These are phyloP conservation scores for Callopanchax toddi DNA, from an alignment of 2,113 vertebrate species.

Conservation along the genomic window DNA sequence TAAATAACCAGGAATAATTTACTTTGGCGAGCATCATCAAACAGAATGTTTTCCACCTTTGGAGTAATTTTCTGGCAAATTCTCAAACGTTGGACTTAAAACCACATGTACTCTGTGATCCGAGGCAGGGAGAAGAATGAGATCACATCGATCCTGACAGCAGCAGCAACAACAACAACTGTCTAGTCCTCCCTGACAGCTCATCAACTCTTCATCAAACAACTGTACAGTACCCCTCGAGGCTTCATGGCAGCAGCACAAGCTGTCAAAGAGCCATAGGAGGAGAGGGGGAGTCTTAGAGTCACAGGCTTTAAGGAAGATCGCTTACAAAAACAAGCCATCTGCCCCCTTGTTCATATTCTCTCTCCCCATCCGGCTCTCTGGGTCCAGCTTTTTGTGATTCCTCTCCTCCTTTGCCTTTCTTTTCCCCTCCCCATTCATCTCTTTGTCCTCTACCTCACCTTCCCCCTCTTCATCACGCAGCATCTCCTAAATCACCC, in stretches of 20 bases:
- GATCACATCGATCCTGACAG: constrained; percentile 43
- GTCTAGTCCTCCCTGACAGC: constrained; percentile 43
- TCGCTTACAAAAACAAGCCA: constrained; percentile 38
- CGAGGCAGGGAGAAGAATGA: constrained; percentile 16
- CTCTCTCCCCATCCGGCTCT: constrained; percentile 51
- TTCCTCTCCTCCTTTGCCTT: constrained; percentile 14
- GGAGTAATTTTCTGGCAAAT: constrained; percentile 12
- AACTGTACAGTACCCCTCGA: constrained; percentile 26
- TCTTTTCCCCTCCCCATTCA: constrained; percentile 1
- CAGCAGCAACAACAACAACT: constrained; percentile 22
- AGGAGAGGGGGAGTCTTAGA: constrained; percentile 24
- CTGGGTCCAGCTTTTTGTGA: constrained; percentile 12
- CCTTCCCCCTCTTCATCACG: constrained; percentile 23
- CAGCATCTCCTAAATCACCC: constrained; percentile 48
- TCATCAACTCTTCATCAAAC: constrained; percentile 55
- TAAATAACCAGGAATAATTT: constrained; percentile 23
- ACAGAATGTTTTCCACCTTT: constrained; percentile 18
- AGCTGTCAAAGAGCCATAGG: constrained; percentile 28
- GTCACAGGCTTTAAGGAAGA: constrained; percentile 44
- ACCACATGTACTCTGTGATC: constrained; percentile 31
- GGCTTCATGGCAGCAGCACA: constrained; percentile 35
- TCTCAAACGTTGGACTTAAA: constrained; percentile 26
- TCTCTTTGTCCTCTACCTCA: constrained; percentile 48
- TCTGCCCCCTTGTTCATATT: constrained; percentile 37
- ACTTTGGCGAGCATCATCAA: constrained; percentile 31